These are phyloP conservation scores for Danio tinwini DNA, from an alignment of 2,797 vertebrate genomes.

Conservation along the genomic window DNA sequence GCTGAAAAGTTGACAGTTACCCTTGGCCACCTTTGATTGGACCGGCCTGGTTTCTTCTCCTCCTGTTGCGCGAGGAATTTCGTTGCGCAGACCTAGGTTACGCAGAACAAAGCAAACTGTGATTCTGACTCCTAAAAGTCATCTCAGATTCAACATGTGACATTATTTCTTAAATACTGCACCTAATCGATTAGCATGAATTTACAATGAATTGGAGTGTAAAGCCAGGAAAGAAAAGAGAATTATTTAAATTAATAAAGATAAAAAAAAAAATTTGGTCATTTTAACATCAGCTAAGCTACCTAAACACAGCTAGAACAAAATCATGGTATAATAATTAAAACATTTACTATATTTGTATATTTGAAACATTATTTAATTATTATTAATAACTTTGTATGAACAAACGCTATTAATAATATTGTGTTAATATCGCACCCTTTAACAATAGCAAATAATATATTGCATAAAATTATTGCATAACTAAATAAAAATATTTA, in stretches of 20 bases:
- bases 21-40: conserved; percentile 64
- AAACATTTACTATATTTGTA: too few relatives aligned
- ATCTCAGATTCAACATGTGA: not conserved
- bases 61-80: conserved; percentile 61
- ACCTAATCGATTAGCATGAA: not conserved
- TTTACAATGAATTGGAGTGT: not conserved
- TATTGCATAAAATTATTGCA: too few relatives aligned
- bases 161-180: conserved; percentile 1
- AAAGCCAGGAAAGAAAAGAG: not conserved
- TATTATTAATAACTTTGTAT: too few relatives aligned
- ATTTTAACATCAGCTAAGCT: too few relatives aligned
- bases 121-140: not conserved
- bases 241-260: not conserved
- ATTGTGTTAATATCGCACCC: too few relatives aligned
- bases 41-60: conserved; percentile 67
- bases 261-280: not conserved
- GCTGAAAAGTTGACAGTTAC: conserved; percentile 50
- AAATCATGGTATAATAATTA: too few relatives aligned
- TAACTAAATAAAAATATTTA: too few relatives aligned
- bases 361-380: too few relatives aligned
- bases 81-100: conserved; percentile 64
- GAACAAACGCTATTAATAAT: too few relatives aligned
- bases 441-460: too few relatives aligned
- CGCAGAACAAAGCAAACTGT: not conserved
- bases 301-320: too few relatives aligned